Conservation (phyloP, 2,797 vertebrate species). For the Anguilla marmorata region DNA sequence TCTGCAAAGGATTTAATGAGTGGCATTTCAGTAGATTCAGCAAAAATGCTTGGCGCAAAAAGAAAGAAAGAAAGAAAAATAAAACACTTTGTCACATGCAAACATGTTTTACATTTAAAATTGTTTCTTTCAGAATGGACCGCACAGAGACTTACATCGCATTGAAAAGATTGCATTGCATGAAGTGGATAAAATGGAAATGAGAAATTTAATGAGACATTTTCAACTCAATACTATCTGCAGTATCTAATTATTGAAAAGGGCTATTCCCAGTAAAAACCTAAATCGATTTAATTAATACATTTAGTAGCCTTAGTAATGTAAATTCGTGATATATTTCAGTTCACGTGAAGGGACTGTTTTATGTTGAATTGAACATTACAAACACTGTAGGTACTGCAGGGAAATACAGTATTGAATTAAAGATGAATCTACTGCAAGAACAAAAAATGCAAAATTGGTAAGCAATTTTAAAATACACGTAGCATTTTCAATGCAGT, state of each 20-base stretch:
- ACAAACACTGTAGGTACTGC: neutral
- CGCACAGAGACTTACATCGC: slow-evolving; percentile 31
- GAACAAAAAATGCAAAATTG: neutral
- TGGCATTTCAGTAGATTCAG: too few relatives aligned
- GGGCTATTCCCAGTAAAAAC: neutral
- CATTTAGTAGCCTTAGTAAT: neutral
- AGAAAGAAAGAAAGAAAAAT: too few relatives aligned
- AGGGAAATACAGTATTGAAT: neutral
- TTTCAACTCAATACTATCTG: slow-evolving; percentile 13
- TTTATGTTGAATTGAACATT: neutral
- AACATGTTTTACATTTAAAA: slow-evolving; percentile 17
- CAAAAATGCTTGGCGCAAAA: too few relatives aligned
- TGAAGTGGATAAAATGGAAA: slow-evolving; percentile 28
- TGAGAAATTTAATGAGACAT: neutral
- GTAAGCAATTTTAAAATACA: slow-evolving; percentile 8
- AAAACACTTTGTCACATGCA: neutral
- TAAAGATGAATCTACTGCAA: neutral
- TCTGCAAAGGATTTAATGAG: too few relatives aligned
- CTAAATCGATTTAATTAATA: neutral
- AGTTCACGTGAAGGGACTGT: too few relatives aligned
- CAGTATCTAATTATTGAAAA: neutral
- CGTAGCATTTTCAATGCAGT: neutral
- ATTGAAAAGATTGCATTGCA: slow-evolving; percentile 36
- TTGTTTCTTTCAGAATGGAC: slow-evolving; percentile 41
- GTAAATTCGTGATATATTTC: too few relatives aligned